Conservation (phyloP, 1,140 invertebrate genomes). For the Hirudo medicinalis region DNA sequence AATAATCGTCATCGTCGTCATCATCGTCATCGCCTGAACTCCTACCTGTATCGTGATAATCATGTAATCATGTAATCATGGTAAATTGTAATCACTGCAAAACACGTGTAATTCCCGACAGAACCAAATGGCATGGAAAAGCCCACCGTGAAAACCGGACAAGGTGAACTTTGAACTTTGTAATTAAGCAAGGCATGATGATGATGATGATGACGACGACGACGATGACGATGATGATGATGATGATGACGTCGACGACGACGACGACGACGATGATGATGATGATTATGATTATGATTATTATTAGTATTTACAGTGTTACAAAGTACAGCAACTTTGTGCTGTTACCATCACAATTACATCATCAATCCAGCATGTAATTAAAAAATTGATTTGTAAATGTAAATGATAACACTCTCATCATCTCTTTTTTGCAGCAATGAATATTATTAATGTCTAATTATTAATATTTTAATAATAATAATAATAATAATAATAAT, state of each 20-base stretch:
- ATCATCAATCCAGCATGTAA: too few species aligned
- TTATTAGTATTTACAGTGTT: too few species aligned
- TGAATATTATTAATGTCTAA: too few species aligned
- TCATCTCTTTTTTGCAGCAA: too few species aligned
- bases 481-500: too few species aligned
- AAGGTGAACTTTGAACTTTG: neutral
- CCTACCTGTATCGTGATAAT: neutral
- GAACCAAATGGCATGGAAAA: neutral
- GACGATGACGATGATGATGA: neutral
- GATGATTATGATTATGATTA: neutral
- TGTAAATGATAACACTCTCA: too few species aligned
- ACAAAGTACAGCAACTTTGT: too few species aligned
- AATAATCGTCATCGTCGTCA: constrained; percentile 1
- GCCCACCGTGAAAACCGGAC: neutral
- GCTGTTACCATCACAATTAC: too few species aligned
- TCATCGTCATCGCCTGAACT: neutral
- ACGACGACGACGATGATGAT: neutral
- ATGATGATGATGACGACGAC: neutral
- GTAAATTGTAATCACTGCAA: too few species aligned
- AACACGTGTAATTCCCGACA: neutral
- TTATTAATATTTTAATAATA: too few species aligned
- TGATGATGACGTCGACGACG: neutral
- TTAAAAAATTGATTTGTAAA: too few species aligned
- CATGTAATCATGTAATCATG: too few species aligned
- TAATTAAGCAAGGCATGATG: neutral